Conservation (phyloP, 2,888 invertebrate species). For the Mythimna lalbum region DNA sequence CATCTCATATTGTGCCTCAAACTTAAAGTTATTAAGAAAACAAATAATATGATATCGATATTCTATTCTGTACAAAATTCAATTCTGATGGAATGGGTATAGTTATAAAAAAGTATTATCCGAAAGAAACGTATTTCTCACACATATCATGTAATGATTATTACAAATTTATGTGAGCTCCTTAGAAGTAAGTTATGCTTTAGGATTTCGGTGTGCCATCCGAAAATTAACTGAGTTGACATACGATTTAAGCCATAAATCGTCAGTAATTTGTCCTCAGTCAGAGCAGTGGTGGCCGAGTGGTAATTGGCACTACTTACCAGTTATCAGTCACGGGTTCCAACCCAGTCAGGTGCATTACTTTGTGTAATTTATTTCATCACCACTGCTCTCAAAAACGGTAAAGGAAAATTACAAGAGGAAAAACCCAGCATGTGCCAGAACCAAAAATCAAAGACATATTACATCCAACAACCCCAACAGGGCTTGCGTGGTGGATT, state of each 20-base stretch:
- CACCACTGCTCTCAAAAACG: no score
- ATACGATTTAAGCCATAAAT: neutral
- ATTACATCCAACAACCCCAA: no score
- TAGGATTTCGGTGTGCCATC: neutral
- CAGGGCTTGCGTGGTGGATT: no score
- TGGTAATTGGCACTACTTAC: no score
- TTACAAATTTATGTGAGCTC: neutral
- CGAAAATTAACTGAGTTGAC: neutral
- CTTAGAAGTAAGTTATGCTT: constrained; percentile 2
- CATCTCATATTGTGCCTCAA: neutral
- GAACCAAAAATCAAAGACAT: no score
- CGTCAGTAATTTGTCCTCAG: neutral
- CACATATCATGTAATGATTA: constrained; percentile 20
- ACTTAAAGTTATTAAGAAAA: neutral
- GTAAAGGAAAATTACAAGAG: no score
- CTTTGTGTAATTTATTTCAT: no score
- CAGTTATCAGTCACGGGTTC: no score
- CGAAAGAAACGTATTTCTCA: neutral
- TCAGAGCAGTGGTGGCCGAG: no score
- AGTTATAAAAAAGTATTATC: neutral
- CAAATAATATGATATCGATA: neutral
- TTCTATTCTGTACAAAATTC: neutral
- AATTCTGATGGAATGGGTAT: neutral
- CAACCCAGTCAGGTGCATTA: no score
- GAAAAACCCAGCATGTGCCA: no score